phyloP scores from a whole-genome alignment of 2,797 vertebrate species.

The Poecilia picta region DNA sequence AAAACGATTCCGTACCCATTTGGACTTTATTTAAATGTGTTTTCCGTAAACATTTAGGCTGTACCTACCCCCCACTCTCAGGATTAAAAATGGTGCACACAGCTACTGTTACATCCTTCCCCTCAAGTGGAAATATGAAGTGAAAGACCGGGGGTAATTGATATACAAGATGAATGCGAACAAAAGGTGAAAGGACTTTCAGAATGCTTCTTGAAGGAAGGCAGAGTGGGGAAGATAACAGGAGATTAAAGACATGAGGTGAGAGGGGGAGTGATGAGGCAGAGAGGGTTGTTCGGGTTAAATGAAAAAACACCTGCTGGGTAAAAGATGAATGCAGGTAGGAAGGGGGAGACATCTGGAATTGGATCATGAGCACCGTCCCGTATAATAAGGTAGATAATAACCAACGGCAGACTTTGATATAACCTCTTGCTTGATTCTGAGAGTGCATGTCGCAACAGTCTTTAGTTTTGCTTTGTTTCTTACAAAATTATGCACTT shows the following conservation, averaged over 20 bases:
- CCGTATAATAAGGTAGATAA: constrained; percentile 42
- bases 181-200: not conserved
- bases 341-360: constrained; percentile 30
- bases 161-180: constrained; percentile 35
- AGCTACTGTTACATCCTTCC: constrained; percentile 20
- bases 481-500: not conserved
- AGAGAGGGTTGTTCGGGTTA: constrained; percentile 25
- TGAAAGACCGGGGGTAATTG: constrained; percentile 19
- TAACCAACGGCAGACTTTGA: constrained; percentile 11
- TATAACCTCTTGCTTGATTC: constrained; percentile 4
- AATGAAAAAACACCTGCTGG: constrained; percentile 32
- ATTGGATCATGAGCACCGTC: constrained; percentile 52
- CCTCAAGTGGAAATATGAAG: constrained; percentile 22
- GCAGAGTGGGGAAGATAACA: constrained; percentile 11
- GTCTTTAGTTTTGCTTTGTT: not conserved
- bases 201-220: not conserved
- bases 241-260: constrained; percentile 2
- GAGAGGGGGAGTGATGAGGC: constrained; percentile 10
- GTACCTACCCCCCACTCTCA: too few relatives aligned
- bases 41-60: not conserved
- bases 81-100: constrained; percentile 6
- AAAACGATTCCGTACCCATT: not conserved
- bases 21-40: not conserved
- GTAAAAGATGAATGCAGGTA: constrained; percentile 26
- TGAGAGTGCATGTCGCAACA: not conserved